Evolutionary conservation across 1,140 invertebrate species (phyloP), one percentile per base, ranked within the genome.

Genomic region (Zaprionus capensis): DNA sequence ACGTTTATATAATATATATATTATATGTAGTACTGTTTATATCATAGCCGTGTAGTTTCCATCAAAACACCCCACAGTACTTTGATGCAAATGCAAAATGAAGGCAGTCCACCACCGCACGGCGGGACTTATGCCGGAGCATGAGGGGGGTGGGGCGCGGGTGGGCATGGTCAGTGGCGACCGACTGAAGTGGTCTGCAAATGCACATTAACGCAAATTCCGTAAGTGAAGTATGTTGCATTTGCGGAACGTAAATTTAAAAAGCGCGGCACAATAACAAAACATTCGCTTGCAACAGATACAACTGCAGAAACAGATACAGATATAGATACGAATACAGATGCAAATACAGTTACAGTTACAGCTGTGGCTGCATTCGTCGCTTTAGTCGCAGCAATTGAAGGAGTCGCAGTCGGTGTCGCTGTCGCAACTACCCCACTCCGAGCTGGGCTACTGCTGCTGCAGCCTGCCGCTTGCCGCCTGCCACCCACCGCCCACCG

Each of bases 181-280:
- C 53, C 68, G 72, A 77, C 64, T 90, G 85, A 88, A 90, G 85
- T 90, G 85, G 85, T 91, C 85, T 85, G 85, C 85, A 90, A 90
- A 90, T 90, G 62, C 82, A 78, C 85, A 90, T 90, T 90, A 90
- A 90, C 86, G 85, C 85, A 90, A 90, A 90, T 90, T 90, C 85
- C 85, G 85, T 82, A 90, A 90, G 85, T 90, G 85, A 90, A 90
- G 85, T 91, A 90, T 90, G 85, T 90, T 90, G 86, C 85, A 90
- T 90, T 90, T 90, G 79, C 85, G 79, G 85, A 76, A 91, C 85
- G 85, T 90, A 91, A 90, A 90, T 90, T 90, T 82, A 85, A 91
- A 90, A 90, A 85, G 81, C 85, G 85, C 76, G 84, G 79, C 81
- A 80, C 85, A 90, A 88, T 90, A 85, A 88, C 85, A 90, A 46